Base-by-base conservation (phyloP, 1,140 invertebrate genomes). In the Cepaea nemoralis region DNA sequence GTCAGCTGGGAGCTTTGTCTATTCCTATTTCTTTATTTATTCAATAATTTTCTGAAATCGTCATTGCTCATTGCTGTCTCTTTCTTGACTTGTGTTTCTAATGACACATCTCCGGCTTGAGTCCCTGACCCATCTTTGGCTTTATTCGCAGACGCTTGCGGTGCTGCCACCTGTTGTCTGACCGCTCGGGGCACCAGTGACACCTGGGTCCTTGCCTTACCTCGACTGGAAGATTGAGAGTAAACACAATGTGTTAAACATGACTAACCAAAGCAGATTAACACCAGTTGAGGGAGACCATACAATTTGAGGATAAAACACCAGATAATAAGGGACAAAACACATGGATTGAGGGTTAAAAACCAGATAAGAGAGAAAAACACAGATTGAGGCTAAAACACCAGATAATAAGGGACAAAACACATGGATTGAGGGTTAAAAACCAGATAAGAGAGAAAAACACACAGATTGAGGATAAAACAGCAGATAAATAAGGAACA, bases 141-240 rank as follows among this genome's bases (percentile, higher is more conserved):
- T 45, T 33, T 22, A 63, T 50, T n/a, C 37, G 69, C 74, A 22
- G 37, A 27, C 39, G 77, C 8, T 31, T 40, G 87, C 73, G 78
- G 66, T 82, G 79, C 85, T 82, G 79, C 85, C 48, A 12, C 39
- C 8, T 50, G 39, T 63, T 86, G 87, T 88, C 93, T 84, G 0
- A 94, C 88, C n/a, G 92, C 91, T 81, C 93, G 87, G 27, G 94
- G 94, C 77, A 94, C 83, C 85, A 94, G 90, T 0, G 93, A 92
- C 1, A 94, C 85, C 82, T 94, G 91, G 0, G 93, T 94, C 88
- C 92, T 86, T 74, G 91, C 89, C 73, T 89, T 87, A 27, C 90
- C 91, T 55, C 90, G 86, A 12, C 91, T 92, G 82, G 79, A 81
- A 75, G 69, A 33, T 5, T 55, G n/a, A 55, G 19, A 55, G 22